Conservation (phyloP, 2,888 invertebrate genomes). For the Eugnorisma glareosa region DNA sequence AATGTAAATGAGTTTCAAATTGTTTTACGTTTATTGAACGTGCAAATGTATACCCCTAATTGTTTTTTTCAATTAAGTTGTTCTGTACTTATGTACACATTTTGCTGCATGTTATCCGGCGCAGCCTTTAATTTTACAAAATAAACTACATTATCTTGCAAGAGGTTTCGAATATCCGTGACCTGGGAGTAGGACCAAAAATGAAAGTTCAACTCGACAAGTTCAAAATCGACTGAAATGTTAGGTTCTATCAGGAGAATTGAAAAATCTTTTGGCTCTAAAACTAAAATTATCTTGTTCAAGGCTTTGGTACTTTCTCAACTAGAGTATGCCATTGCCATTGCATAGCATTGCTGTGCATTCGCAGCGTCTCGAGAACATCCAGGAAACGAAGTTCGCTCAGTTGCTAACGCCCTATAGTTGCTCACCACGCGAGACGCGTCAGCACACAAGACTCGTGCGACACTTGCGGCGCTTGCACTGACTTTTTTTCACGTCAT, state of each 20-base stretch:
- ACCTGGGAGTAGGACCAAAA: neutral
- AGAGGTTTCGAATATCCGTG: neutral
- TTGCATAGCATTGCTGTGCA: no score
- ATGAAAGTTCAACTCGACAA: neutral
- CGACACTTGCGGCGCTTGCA: no score
- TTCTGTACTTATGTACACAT: neutral
- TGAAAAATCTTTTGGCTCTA: neutral
- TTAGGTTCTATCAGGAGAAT: neutral
- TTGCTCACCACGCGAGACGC: no score
- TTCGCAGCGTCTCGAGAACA: no score
- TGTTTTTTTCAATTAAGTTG: constrained; percentile 16
- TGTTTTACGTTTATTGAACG: constrained; percentile 3
- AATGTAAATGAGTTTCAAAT: constrained; percentile 25
- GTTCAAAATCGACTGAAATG: neutral
- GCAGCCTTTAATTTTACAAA: neutral
- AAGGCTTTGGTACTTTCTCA: neutral
- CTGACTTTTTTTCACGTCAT: no score
- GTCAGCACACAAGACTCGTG: no score
- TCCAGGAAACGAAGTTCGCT: neutral
- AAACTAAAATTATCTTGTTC: neutral
- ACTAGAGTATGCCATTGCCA: neutral
- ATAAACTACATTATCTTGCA: neutral
- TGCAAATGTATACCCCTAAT: constrained; percentile 13
- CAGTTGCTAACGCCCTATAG: no score
- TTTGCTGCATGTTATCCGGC: neutral